phyloP scores from a whole-genome alignment of 2,888 invertebrate genomes.

The Ischnus inquisitorius region DNA sequence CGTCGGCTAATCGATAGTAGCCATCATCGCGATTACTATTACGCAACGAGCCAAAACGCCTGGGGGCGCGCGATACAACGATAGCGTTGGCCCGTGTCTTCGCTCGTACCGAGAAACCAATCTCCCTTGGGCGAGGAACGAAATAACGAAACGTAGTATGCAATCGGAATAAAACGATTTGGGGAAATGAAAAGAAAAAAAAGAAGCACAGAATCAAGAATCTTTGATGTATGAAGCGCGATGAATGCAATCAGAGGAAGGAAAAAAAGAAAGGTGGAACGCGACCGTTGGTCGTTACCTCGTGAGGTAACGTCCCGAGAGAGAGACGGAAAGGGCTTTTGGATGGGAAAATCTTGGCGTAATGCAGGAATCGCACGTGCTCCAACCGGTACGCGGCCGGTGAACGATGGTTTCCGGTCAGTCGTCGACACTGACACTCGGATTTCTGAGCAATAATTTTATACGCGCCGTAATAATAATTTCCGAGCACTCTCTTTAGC shows the following conservation, averaged over 20 bases:
- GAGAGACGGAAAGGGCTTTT: neutral
- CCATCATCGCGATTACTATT: slow-evolving; percentile 61
- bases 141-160: slow-evolving; percentile 27
- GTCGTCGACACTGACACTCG: neutral
- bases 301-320: neutral
- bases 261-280: neutral
- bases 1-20: slow-evolving; percentile 46
- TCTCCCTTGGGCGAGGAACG: slow-evolving; percentile 22
- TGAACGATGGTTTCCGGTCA: slow-evolving; percentile 17
- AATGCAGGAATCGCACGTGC: slow-evolving; percentile 35
- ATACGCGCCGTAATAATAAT: neutral
- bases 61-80: slow-evolving; percentile 8
- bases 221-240: neutral
- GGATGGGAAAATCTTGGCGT: slow-evolving; percentile 24
- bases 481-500: neutral
- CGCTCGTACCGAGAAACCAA: slow-evolving; percentile 43
- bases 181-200: neutral
- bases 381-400: neutral
- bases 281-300: neutral
- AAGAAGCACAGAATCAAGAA: neutral
- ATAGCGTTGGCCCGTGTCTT: slow-evolving; percentile 10
- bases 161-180: slow-evolving; percentile 1
- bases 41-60: slow-evolving; percentile 42
- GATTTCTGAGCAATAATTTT: neutral
- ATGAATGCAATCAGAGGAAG: slow-evolving; percentile 10